phyloP scores from a whole-genome alignment of 2,113 vertebrate genomes.

The Equus przewalskii region DNA sequence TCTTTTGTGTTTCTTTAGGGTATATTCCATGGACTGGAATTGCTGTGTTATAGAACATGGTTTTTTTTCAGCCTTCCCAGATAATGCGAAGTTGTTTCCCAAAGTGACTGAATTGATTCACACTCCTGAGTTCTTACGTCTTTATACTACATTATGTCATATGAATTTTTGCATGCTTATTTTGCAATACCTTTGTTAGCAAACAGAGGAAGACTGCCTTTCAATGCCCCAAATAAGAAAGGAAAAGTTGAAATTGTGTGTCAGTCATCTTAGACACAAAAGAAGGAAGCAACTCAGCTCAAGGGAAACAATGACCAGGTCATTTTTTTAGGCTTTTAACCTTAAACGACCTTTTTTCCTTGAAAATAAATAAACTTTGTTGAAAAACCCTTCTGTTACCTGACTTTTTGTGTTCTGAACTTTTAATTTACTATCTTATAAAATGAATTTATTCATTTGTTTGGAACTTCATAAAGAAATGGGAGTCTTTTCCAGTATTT shows the following conservation, averaged over 20 bases:
- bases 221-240: neutral
- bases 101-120: neutral
- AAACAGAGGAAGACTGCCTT: neutral
- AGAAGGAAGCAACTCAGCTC: neutral
- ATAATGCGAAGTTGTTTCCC: neutral
- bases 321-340: conserved; percentile 31
- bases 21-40: neutral
- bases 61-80: neutral
- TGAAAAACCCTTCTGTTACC: neutral
- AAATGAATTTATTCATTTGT: conserved; percentile 20
- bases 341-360: neutral
- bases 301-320: neutral
- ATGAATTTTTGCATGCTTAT: neutral
- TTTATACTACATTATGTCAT: neutral
- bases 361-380: conserved; percentile 13
- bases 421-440: conserved; percentile 15
- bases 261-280: neutral
- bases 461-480: conserved; percentile 48
- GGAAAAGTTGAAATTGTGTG: neutral
- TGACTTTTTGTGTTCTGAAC: neutral
- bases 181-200: neutral
- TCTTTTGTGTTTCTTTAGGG: conserved; percentile 6
- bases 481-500: neutral
- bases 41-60: neutral
- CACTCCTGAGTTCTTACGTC: neutral